Evolutionary conservation across 2,113 vertebrate species (phyloP).

Genomic region (Microcebus tavaratra): DNA sequence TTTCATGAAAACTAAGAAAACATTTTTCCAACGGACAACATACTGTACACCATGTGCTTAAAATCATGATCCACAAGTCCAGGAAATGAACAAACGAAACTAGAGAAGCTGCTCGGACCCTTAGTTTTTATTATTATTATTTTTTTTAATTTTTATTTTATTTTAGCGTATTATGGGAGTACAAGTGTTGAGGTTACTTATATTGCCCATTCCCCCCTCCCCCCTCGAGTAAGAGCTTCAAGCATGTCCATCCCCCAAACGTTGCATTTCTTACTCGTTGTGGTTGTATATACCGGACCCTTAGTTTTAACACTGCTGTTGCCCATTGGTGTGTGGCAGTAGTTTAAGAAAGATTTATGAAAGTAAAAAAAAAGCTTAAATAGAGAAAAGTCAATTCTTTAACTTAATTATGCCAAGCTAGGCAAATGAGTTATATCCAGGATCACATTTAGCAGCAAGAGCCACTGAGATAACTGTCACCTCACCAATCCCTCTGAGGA

Average conservation of each 20-base stretch:
- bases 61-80: background rate
- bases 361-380: background rate
- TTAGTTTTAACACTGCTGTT: background rate
- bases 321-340: background rate
- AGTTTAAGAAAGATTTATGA: background rate
- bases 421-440: background rate
- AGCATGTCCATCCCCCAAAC: no score
- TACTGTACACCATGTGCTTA: background rate
- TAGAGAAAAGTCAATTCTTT: background rate
- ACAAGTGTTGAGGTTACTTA: no score
- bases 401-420: constrained; percentile 1
- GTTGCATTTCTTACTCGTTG: no score
- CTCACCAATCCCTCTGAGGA: background rate
- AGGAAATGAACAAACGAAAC: background rate
- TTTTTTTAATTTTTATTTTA: no score
- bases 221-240: no score
- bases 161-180: no score
- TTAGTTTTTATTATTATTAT: background rate
- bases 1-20: background rate
- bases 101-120: background rate
- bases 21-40: background rate
- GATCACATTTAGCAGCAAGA: background rate
- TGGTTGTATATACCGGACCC: background rate
- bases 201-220: no score
- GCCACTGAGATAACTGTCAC: background rate